These are phyloP conservation scores for Microlaimidae sp. DNA, from an alignment of 2,888 invertebrate species.

Conservation along the genomic window DNA sequence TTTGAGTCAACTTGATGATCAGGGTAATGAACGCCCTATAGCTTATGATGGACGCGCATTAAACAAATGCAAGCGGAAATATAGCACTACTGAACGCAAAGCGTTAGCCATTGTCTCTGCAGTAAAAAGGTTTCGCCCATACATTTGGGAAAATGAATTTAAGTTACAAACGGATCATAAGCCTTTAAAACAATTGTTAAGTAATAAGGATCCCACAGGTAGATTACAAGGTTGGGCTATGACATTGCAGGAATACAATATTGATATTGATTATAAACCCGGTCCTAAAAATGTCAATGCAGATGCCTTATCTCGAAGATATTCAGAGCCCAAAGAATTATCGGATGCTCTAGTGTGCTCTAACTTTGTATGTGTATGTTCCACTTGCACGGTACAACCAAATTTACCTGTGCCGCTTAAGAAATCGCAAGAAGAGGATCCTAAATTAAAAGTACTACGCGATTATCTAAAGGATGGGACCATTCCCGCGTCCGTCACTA, in stretches of 20 bases:
- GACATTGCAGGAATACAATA: neutral
- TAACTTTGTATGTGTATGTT: too few species aligned
- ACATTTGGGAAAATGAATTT: neutral
- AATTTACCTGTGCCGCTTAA: too few species aligned
- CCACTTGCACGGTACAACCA: too few species aligned
- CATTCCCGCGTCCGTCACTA: too few species aligned
- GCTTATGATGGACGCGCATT: neutral
- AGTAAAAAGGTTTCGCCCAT: neutral
- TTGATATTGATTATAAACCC: too few species aligned
- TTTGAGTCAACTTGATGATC: neutral
- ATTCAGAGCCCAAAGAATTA: too few species aligned
- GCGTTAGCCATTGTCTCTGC: neutral
- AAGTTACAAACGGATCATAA: neutral
- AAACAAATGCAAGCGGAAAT: too few species aligned
- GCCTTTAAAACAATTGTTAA: neutral
- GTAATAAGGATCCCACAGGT: neutral
- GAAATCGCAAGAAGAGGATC: too few species aligned
- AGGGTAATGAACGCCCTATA: neutral
- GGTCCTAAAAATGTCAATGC: neutral
- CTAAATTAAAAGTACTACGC: too few species aligned
- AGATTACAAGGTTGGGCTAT: neutral
- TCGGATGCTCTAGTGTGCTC: too few species aligned
- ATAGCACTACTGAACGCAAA: neutral
- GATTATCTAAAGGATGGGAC: too few species aligned
- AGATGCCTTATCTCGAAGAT: too few species aligned